Conservation (phyloP, 2,113 vertebrate genomes). For the Microcebus lehilahytsara region DNA sequence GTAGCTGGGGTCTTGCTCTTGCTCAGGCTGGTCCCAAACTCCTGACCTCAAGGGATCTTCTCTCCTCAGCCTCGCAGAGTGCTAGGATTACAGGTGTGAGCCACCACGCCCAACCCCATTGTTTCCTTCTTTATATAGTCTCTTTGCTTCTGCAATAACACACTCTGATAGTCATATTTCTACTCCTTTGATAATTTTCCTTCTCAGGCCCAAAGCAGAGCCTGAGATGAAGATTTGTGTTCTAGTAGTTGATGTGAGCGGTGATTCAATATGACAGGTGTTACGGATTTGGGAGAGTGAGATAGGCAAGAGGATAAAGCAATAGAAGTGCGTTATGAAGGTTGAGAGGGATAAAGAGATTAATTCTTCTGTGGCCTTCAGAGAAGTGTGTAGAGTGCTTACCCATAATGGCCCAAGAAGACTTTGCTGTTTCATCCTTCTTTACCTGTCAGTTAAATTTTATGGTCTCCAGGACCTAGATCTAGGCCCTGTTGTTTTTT, state of each 20-base stretch:
- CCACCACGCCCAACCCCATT: neutral
- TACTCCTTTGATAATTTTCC: conserved; percentile 7
- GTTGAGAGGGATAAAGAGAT: neutral
- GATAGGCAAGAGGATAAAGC: neutral
- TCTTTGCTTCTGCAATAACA: neutral
- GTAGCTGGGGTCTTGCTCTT: too few relatives aligned
- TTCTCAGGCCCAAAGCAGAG: neutral
- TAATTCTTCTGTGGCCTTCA: neutral
- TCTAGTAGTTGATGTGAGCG: neutral
- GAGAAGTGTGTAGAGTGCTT: neutral
- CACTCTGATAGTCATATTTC: neutral
- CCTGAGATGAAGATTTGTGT: neutral
- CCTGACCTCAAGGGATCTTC: too few relatives aligned
- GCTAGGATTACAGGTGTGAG: too few relatives aligned
- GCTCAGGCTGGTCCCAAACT: too few relatives aligned
- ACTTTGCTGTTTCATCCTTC: neutral
- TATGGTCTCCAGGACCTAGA: neutral
- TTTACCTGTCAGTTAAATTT: neutral
- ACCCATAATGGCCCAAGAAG: neutral
- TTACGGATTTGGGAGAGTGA: neutral
- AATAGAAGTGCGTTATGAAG: neutral
- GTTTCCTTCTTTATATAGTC: neutral
- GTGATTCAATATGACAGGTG: neutral
- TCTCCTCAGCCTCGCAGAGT: too few relatives aligned
- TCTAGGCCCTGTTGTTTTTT: neutral